Conservation (phyloP, 2,113 vertebrate genomes). For the Cricetomys ansorgei region DNA sequence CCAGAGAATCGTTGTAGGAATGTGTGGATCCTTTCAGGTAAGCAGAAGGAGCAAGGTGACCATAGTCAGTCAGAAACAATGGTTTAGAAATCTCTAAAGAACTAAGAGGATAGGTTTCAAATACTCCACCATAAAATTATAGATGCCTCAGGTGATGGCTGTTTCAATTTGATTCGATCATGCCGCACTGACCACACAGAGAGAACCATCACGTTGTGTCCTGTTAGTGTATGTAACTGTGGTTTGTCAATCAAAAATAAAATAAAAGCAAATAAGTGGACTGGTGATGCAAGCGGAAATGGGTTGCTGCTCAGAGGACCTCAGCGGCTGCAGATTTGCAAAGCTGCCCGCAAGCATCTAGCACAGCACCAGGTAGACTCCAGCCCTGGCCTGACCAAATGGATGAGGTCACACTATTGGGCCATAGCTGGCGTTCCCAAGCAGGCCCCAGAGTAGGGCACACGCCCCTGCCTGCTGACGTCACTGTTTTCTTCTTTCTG, state of each 20-base stretch:
- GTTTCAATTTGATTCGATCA: not conserved
- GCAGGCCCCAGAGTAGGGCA: not conserved
- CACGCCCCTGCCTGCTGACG: not conserved
- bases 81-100: not conserved
- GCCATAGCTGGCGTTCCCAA: not conserved
- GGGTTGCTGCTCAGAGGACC: not conserved
- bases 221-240: not conserved
- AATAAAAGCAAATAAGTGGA: not conserved
- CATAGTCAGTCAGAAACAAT: not conserved
- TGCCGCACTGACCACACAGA: not conserved
- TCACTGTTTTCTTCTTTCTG: not conserved
- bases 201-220: too few species aligned
- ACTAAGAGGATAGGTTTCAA: not conserved
- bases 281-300: not conserved
- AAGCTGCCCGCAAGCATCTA: not conserved
- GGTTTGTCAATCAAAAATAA: not conserved
- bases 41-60: not conserved
- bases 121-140: not conserved
- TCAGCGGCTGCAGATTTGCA: not conserved
- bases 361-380: fast-evolving
- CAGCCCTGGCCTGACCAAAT: fast-evolving
- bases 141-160: not conserved
- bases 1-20: not conserved
- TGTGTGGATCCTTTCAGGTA: not conserved
- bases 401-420: fast-evolving